These are phyloP conservation scores for Oxygymnocypris stewartii DNA, from an alignment of 2,113 vertebrate species.

Conservation along the genomic window DNA sequence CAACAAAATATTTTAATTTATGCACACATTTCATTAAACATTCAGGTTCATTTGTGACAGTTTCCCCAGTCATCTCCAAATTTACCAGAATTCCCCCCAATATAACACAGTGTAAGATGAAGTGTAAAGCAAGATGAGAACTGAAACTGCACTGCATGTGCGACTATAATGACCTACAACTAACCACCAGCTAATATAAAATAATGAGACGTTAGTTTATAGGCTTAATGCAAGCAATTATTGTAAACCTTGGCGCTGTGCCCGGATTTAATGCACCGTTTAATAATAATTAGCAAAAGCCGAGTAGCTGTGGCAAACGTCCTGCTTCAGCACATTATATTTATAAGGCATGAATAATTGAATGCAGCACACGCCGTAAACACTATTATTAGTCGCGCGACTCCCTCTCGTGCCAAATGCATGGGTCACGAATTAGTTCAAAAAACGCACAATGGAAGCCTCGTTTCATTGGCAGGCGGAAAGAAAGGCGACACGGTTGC, in stretches of 20 bases:
- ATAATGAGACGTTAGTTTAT: constrained; percentile 4
- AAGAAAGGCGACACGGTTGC: constrained; percentile 43
- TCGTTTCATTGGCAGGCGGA: constrained; percentile 5
- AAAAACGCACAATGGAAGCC: background rate
- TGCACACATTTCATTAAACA: background rate
- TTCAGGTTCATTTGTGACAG: too few species aligned
- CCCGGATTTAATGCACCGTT: constrained; percentile 23
- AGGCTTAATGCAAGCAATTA: background rate
- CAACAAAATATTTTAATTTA: background rate
- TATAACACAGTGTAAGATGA: too few species aligned
- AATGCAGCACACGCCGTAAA: constrained; percentile 24
- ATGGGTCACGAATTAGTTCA: constrained; percentile 8
- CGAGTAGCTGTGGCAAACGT: constrained; percentile 12
- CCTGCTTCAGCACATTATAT: background rate
- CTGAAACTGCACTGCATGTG: background rate
- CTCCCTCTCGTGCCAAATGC: constrained; percentile 1
- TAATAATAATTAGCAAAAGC: constrained; percentile 25
- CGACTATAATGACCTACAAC: background rate
- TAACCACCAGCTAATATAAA: background rate
- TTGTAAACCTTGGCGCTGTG: constrained; percentile 17
- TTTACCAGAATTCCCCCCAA: background rate
- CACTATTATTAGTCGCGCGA: constrained; percentile 18
- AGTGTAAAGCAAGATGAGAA: background rate
- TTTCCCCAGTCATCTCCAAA: background rate
- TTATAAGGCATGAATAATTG: background rate